A percentile compares a stretch with the other conserved stretches of the same genome.
phyloP scores from a whole-genome alignment of 2,113 vertebrate species.

The Mugil cephalus region DNA sequence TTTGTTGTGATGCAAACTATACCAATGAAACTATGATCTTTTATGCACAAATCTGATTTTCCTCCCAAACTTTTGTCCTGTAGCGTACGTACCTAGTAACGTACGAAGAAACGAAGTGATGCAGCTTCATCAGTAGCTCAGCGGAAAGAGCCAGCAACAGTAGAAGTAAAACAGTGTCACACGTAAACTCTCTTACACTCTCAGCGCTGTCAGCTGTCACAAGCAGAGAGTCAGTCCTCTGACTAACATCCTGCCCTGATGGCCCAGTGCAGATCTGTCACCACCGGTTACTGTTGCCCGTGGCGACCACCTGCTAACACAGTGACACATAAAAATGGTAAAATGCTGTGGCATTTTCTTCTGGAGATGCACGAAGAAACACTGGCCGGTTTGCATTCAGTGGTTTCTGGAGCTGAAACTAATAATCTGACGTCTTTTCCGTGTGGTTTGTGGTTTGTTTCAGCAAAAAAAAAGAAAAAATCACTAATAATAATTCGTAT shows the following conservation, averaged over 20 bases:
- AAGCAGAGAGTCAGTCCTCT: background rate
- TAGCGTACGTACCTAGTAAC: too few species aligned
- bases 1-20: too few species aligned
- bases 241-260: background rate
- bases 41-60: too few species aligned
- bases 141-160: too few species aligned
- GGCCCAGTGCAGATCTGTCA: background rate
- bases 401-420: background rate
- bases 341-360: background rate
- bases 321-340: background rate
- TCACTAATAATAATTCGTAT: too few species aligned
- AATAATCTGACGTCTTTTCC: constrained; percentile 1
- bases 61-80: too few species aligned
- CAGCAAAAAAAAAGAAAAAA: background rate
- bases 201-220: constrained; percentile 9
- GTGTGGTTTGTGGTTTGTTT: background rate
- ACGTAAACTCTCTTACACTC: background rate
- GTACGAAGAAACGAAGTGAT: too few species aligned
- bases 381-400: too few species aligned
- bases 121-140: too few species aligned
- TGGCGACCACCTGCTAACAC: background rate
- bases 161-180: too few species aligned
- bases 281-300: background rate
- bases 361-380: too few species aligned
- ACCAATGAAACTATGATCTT: too few species aligned